Evolutionary conservation across 2,797 vertebrate genomes (phyloP).

Genomic region (Halcyon smyrnensis): DNA sequence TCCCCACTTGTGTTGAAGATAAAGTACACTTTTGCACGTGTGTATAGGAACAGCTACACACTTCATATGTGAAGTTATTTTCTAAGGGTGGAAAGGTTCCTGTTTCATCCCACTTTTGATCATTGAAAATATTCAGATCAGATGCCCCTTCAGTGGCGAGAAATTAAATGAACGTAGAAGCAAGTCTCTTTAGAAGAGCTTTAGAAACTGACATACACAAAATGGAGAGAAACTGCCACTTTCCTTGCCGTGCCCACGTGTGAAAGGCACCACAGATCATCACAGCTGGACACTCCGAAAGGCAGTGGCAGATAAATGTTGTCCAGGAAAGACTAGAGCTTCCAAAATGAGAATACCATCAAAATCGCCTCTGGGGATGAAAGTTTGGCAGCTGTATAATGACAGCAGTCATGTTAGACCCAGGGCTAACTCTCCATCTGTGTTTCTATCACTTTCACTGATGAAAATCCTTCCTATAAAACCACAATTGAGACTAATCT

Average conservation of each 20-base stretch:
- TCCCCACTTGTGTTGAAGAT: not conserved
- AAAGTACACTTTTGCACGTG: not conserved
- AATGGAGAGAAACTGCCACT: not conserved
- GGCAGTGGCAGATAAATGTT: not conserved
- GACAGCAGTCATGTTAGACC: not conserved
- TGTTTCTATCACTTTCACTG: not conserved
- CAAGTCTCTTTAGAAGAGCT: not conserved
- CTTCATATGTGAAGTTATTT: rapidly evolving
- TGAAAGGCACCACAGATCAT: not conserved
- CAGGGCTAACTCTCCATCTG: not conserved
- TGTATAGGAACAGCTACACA: not conserved
- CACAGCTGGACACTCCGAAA: not conserved
- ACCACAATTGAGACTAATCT: not conserved
- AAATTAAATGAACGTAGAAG: not conserved
- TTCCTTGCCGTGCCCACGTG: not conserved
- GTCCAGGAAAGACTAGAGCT: not conserved
- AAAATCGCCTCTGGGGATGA: not conserved
- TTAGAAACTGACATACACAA: not conserved
- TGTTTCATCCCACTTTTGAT: not conserved
- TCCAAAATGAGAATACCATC: not conserved
- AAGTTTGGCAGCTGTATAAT: not conserved
- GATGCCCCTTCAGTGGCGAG: not conserved
- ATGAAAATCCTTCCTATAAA: not conserved
- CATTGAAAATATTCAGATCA: not conserved
- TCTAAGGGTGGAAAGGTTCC: not conserved